Conservation (phyloP, 1,140 invertebrate species). For the Bombus difficillimus region DNA sequence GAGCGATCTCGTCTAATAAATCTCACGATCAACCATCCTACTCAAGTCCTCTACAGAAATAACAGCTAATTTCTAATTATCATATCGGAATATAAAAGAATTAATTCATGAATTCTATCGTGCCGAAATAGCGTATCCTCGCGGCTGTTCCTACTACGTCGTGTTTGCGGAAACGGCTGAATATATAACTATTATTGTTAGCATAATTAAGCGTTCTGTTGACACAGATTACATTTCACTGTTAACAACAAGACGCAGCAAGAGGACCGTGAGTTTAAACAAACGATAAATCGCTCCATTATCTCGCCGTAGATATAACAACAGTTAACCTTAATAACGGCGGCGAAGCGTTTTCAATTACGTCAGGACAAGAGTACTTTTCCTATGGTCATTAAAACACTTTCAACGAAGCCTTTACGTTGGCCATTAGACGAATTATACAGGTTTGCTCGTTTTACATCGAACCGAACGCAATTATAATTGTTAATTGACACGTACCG, state of each 20-base stretch:
- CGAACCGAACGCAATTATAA: constrained; percentile 7
- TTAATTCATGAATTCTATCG: too few relatives aligned
- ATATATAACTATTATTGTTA: background rate
- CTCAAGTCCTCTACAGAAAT: too few relatives aligned
- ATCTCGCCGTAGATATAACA: background rate
- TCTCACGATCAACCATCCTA: too few relatives aligned
- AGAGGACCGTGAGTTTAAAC: background rate
- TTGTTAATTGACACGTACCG: background rate
- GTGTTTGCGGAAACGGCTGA: background rate
- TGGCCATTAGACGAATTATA: constrained; percentile 1
- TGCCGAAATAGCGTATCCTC: too few relatives aligned
- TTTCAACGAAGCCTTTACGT: too few relatives aligned
- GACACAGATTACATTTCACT: background rate
- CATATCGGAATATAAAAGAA: too few relatives aligned
- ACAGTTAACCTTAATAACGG: constrained; percentile 14
- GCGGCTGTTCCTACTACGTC: background rate
- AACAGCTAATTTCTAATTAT: too few relatives aligned
- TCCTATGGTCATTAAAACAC: constrained; percentile 12
- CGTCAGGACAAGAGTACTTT: background rate
- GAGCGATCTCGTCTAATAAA: too few relatives aligned
- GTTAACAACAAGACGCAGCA: background rate
- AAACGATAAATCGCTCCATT: background rate
- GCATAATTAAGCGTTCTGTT: background rate
- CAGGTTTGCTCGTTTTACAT: background rate
- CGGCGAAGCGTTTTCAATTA: constrained; percentile 7